phyloP scores from a whole-genome alignment of 92 coral and sea anemone genomes.

The Porites evermanni region DNA sequence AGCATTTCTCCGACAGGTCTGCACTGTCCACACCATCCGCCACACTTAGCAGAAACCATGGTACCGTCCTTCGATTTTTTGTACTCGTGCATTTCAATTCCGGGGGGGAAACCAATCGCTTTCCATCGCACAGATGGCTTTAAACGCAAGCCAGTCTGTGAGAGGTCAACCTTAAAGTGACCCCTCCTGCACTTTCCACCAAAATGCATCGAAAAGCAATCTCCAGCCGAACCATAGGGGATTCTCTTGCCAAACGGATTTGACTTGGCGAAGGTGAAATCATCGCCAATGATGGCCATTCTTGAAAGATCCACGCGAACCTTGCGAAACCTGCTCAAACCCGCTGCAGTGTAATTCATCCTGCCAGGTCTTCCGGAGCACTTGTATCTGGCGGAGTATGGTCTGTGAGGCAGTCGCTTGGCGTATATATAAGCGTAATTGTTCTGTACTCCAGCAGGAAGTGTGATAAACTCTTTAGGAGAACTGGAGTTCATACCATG shows the following conservation, averaged over 20 bases:
- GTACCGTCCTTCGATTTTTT: conserved; percentile 87
- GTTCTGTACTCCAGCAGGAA: conserved; percentile 83
- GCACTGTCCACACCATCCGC: conserved; percentile 97
- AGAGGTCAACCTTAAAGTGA: conserved; percentile 88
- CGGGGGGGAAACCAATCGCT: conserved; percentile 86
- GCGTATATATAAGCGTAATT: conserved; percentile 92
- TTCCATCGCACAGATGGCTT: conserved; percentile 75
- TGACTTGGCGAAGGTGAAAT: conserved; percentile 82
- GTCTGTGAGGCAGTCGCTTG: conserved; percentile 72
- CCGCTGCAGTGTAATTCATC: conserved; percentile 68
- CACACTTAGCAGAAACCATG: conserved; percentile 93
- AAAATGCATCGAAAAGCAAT: conserved; percentile 94
- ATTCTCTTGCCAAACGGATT: conserved; percentile 81
- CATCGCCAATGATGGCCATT: conserved; percentile 83
- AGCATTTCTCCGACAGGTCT: conserved; percentile 75
- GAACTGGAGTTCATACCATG: conserved; percentile 88
- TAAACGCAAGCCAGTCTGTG: conserved; percentile 82
- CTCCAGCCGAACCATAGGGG: conserved; percentile 93
- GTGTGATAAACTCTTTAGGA: conserved; percentile 87
- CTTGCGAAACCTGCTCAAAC: conserved; percentile 78
- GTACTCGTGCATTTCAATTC: conserved; percentile 88
- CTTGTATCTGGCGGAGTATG: conserved; percentile 76
- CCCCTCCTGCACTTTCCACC: conserved; percentile 89
- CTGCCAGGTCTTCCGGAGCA: conserved; percentile 80
- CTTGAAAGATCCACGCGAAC: conserved; percentile 81